Conservation (phyloP, 1,140 invertebrate species). For the Portunus trituberculatus region DNA sequence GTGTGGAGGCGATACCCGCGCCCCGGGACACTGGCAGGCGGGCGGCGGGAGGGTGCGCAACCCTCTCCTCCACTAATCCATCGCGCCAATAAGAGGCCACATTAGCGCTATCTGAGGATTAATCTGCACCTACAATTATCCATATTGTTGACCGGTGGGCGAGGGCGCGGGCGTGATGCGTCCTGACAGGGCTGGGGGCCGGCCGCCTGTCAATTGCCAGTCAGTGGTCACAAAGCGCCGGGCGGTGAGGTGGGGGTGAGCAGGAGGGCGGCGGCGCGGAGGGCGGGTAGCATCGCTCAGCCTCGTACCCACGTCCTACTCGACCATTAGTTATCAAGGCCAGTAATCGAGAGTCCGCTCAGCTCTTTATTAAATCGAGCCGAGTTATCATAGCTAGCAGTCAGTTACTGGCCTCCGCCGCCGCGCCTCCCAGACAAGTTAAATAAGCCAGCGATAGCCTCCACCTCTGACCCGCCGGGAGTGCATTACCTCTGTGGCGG, state of each 20-base stretch:
- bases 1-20: not conserved
- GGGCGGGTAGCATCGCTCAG: constrained; percentile 1
- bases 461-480: not conserved
- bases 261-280: not conserved
- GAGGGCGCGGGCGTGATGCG: constrained; percentile 50
- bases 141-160: constrained; percentile 58
- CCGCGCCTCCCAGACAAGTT: not conserved
- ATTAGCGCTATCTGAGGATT: constrained; percentile 68
- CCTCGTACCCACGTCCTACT: not conserved
- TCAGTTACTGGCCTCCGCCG: not conserved
- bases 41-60: constrained; percentile 38
- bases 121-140: constrained; percentile 67
- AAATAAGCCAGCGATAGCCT: not conserved
- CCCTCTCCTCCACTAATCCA: constrained; percentile 31
- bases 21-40: not conserved
- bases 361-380: constrained; percentile 22
- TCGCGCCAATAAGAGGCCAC: constrained; percentile 40
- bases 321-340: not conserved
- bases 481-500: not conserved
- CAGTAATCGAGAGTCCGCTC: not conserved
- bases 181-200: constrained; percentile 39
- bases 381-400: not conserved
- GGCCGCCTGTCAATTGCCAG: constrained; percentile 47
- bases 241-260: not conserved
- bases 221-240: constrained; percentile 52